Conservation (phyloP, 2,888 invertebrate genomes). For the Sarcophaga rosellei region DNA sequence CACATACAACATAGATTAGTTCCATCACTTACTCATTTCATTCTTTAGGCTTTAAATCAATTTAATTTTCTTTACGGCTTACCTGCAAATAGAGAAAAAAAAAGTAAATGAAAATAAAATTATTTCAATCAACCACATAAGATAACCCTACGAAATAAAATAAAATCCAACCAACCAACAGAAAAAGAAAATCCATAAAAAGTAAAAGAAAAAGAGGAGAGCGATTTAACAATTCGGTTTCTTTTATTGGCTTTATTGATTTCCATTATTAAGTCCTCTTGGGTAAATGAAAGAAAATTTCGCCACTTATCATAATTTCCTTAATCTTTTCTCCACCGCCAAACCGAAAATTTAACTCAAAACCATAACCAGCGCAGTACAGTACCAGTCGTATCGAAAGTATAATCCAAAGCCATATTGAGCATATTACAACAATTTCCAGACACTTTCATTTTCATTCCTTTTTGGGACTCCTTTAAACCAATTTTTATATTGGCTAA, state of each 20-base stretch:
- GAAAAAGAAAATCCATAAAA: too few species aligned
- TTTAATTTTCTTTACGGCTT: slow-evolving; percentile 10
- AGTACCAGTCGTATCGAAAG: neutral
- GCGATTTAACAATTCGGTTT: slow-evolving; percentile 7
- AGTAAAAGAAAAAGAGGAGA: too few species aligned
- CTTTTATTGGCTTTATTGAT: slow-evolving; percentile 36
- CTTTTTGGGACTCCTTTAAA: slow-evolving; percentile 36
- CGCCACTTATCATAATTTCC: slow-evolving; percentile 58
- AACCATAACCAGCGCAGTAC: slow-evolving; percentile 6
- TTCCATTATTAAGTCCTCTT: slow-evolving; percentile 43
- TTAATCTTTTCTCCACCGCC: slow-evolving; percentile 30
- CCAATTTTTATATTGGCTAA: slow-evolving; percentile 25
- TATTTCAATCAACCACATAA: neutral
- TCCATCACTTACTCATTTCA: neutral
- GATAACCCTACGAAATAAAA: slow-evolving; percentile 2
- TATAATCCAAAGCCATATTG: slow-evolving; percentile 6
- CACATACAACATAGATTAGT: neutral
- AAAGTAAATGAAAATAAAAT: slow-evolving; percentile 10
- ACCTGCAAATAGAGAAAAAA: slow-evolving; percentile 56
- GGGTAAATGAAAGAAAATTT: slow-evolving; percentile 47
- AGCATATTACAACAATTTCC: slow-evolving; percentile 42
- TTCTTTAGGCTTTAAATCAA: neutral
- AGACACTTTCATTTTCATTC: slow-evolving; percentile 10
- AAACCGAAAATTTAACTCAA: slow-evolving; percentile 11
- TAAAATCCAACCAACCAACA: neutral